These are phyloP conservation scores for Parazoanthus swiftii DNA, from an alignment of 92 coral and sea anemone species.

Conservation along the genomic window DNA sequence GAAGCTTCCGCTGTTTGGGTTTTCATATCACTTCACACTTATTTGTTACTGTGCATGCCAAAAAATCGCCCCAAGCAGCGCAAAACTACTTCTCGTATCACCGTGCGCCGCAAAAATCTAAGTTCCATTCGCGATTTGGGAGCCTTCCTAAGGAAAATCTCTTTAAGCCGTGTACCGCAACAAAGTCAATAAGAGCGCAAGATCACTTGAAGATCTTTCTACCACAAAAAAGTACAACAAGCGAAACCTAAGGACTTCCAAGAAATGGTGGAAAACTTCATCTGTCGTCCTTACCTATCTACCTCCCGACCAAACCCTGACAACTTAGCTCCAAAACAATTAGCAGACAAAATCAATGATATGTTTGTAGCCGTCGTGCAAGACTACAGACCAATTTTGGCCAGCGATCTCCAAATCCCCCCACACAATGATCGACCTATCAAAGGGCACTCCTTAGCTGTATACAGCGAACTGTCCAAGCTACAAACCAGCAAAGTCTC, in stretches of 20 bases:
- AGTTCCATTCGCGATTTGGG: constrained; percentile 31
- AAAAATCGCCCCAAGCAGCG: constrained; percentile 8
- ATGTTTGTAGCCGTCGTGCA: constrained; percentile 10
- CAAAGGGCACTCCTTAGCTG: background rate
- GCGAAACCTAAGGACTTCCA: constrained; percentile 20
- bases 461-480: background rate
- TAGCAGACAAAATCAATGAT: constrained; percentile 21
- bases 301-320: constrained; percentile 1
- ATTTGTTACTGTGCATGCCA: constrained; percentile 12
- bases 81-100: constrained; percentile 36
- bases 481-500: constrained; percentile 36
- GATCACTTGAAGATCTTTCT: constrained; percentile 21
- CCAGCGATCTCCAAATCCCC: background rate
- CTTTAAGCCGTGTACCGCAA: constrained; percentile 1
- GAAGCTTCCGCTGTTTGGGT: constrained; percentile 35
- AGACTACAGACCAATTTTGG: background rate
- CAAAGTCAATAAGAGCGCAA: constrained; percentile 12
- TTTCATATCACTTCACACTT: constrained; percentile 31
- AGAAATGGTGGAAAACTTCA: constrained; percentile 26
- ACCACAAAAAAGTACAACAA: constrained; percentile 9
- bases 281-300: too few species aligned
- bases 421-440: background rate
- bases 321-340: constrained; percentile 21
- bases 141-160: constrained; percentile 2
- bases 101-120: constrained; percentile 32